These are phyloP conservation scores for Onychomys torridus DNA, from an alignment of 2,797 vertebrate species.

Conservation along the genomic window DNA sequence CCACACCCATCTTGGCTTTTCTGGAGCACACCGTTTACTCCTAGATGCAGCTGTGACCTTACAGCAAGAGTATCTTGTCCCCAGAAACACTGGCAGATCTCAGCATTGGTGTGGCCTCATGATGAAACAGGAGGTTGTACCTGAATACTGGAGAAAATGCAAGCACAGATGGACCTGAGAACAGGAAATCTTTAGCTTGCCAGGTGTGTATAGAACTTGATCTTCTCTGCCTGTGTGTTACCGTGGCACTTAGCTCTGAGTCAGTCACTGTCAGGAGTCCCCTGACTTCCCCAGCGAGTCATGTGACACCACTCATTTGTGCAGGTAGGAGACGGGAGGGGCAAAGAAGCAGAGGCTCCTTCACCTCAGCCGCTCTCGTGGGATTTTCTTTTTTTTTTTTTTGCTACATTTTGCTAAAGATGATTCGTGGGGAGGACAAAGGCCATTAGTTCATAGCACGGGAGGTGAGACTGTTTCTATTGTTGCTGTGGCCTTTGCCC, in stretches of 20 bases:
- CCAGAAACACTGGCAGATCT: neutral
- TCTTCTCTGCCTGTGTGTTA: neutral
- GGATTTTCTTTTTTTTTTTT: neutral
- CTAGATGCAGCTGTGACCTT: neutral
- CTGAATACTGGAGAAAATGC: neutral
- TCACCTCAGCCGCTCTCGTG: neutral
- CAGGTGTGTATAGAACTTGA: neutral
- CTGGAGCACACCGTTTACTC: neutral
- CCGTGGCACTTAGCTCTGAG: neutral
- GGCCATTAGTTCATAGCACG: neutral
- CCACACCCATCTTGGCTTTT: neutral
- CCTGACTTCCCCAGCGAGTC: neutral
- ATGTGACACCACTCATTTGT: neutral
- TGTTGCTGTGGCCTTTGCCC: neutral
- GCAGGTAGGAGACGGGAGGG: neutral
- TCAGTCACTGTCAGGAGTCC: neutral
- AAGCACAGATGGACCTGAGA: neutral
- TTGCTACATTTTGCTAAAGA: neutral
- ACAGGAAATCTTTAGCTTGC: neutral
- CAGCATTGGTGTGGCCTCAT: too few relatives aligned
- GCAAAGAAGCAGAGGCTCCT: neutral
- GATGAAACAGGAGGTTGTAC: fast-evolving
- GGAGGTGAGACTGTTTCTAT: neutral
- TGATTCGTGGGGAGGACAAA: neutral
- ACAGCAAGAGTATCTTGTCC: neutral